These are phyloP conservation scores for Paracentrotus lividus DNA, from an alignment of 53 echinoderm and acorn worm genomes.

Conservation along the genomic window DNA sequence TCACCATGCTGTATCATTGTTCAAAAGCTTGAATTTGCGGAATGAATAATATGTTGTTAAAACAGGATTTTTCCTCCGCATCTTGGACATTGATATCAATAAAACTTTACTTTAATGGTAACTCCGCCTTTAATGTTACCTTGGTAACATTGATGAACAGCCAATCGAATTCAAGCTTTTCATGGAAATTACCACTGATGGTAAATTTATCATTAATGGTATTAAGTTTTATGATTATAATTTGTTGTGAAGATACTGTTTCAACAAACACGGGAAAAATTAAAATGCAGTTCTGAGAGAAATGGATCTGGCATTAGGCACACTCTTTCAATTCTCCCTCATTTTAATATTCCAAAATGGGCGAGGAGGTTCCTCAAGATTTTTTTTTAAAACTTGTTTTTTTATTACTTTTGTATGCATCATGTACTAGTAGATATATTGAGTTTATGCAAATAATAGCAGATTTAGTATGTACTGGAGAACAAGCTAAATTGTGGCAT, in stretches of 20 bases:
- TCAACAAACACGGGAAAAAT: background rate
- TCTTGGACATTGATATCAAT: no score
- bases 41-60: background rate
- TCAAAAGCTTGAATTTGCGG: background rate
- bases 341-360: background rate
- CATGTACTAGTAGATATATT: conserved; percentile 60
- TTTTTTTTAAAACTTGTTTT: background rate
- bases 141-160: no score
- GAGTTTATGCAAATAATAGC: conserved; percentile 38
- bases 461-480: conserved; percentile 9
- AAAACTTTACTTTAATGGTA: background rate
- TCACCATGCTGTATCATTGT: no score
- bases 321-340: background rate
- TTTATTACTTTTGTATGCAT: conserved; percentile 43
- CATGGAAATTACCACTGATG: no score
- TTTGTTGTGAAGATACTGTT: background rate
- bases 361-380: background rate
- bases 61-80: no score
- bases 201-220: no score
- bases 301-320: background rate
- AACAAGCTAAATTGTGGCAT: background rate
- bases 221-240: no score
- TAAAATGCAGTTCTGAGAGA: background rate
- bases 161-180: no score
- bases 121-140: background rate